These are phyloP conservation scores for Anoplopoma fimbria DNA, from an alignment of 2,113 vertebrate genomes.

Conservation along the genomic window DNA sequence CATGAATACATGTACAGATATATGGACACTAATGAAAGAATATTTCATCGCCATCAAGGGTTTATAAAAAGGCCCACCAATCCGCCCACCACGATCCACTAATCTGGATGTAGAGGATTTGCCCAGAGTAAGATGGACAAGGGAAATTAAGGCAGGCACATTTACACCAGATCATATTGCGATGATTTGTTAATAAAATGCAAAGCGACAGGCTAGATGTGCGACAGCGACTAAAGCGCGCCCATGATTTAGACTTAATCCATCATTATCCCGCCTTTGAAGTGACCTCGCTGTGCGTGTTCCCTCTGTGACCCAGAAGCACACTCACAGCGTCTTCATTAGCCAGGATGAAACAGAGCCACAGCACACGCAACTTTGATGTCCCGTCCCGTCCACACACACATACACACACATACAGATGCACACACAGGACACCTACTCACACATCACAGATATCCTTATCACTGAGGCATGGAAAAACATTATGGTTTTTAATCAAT, in stretches of 20 bases:
- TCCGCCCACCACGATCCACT: conserved; percentile 53
- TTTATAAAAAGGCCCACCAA: conserved; percentile 70
- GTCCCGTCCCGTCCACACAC: conserved; percentile 63
- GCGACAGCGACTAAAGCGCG: conserved; percentile 64
- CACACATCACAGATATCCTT: conserved; percentile 59
- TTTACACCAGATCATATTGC: conserved; percentile 73
- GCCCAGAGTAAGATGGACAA: conserved; percentile 62
- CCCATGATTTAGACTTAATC: conserved; percentile 80
- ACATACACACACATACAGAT: conserved; percentile 26
- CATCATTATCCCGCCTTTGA: conserved; percentile 83
- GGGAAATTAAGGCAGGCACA: conserved; percentile 74
- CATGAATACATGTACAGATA: conserved; percentile 53
- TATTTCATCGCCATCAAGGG: conserved; percentile 71
- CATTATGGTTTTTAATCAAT: conserved; percentile 85
- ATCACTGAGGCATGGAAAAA: conserved; percentile 71
- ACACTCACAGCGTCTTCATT: conserved; percentile 81
- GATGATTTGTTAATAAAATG: conserved; percentile 80
- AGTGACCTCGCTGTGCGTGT: conserved; percentile 78
- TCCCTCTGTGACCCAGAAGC: conserved; percentile 77
- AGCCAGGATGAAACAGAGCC: conserved; percentile 75
- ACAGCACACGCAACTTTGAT: conserved; percentile 73
- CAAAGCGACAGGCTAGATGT: conserved; percentile 68
- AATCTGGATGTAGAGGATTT: conserved; percentile 74
- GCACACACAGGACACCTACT: conserved; percentile 18
- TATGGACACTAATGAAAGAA: conserved; percentile 67